Percentiles rank a stretch among this genome's conserved stretches.
These are phyloP conservation scores for Micrastur ruficollis DNA, from an alignment of 2,797 vertebrate species.

Conservation along the genomic window DNA sequence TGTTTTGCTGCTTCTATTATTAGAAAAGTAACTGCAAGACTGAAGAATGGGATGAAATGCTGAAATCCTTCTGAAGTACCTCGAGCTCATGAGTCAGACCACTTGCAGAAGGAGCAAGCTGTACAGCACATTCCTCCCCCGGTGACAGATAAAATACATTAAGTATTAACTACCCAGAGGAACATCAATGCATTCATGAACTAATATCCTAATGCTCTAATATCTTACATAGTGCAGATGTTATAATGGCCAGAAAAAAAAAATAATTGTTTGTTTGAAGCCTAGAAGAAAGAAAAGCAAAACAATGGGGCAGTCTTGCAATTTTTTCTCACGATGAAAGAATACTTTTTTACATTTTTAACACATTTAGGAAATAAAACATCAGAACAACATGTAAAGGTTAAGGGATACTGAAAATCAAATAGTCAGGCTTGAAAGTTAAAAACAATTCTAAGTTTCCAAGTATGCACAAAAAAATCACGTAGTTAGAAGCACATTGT, in stretches of 20 bases:
- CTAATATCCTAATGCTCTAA: neutral
- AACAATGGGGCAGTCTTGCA: neutral
- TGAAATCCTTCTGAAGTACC: constrained; percentile 8
- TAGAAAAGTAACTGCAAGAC: constrained; percentile 39
- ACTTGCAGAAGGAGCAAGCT: neutral
- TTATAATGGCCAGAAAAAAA: neutral
- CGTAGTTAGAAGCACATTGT: neutral
- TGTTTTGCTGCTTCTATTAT: constrained; percentile 33
- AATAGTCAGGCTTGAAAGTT: neutral
- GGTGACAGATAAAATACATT: constrained; percentile 22
- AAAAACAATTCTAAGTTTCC: neutral
- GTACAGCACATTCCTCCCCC: constrained; percentile 4
- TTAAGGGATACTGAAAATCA: neutral
- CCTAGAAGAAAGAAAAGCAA: neutral
- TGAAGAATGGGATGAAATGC: constrained; percentile 6
- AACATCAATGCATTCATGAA: neutral
- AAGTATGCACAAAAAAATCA: neutral
- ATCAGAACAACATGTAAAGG: neutral
- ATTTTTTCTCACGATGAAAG: neutral
- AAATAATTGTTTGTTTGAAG: neutral
- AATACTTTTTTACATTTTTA: neutral
- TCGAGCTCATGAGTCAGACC: constrained; percentile 9
- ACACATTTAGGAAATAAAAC: neutral
- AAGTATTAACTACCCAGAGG: constrained; percentile 25
- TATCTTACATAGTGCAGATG: neutral